Evolutionary conservation across 2,888 invertebrate genomes (phyloP).

Genomic region (Lochmaea capreae): DNA sequence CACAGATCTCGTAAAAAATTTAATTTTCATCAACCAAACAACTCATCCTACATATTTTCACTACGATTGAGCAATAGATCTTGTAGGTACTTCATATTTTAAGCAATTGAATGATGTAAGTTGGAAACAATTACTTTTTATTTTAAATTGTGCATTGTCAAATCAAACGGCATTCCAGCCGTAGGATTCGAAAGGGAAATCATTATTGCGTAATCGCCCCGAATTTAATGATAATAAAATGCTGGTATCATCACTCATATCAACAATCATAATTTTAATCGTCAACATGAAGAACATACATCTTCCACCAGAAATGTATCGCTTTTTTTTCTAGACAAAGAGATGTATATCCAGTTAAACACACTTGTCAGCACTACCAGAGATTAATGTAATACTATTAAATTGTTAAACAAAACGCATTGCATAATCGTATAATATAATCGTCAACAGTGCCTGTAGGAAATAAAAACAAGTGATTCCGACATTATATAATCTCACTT

Average conservation of each 20-base stretch:
- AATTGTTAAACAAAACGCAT: neutral
- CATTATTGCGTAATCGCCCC: neutral
- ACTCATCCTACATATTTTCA: neutral
- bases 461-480: neutral
- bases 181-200: neutral
- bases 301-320: neutral
- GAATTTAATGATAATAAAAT: slow-evolving; percentile 2
- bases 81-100: neutral
- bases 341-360: neutral
- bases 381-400: neutral
- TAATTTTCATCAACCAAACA: neutral
- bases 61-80: neutral
- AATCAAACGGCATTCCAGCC: neutral
- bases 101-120: neutral
- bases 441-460: neutral
- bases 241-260: slow-evolving; percentile 8
- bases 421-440: neutral
- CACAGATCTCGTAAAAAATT: neutral
- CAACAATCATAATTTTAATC: slow-evolving; percentile 8
- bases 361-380: slow-evolving; percentile 4
- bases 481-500: neutral
- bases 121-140: neutral
- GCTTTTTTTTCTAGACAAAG: slow-evolving; percentile 4
- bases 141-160: slow-evolving; percentile 2
- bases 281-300: neutral